Evolutionary conservation across 2,797 vertebrate species (phyloP).

Genomic region (Lateolabrax maculatus): DNA sequence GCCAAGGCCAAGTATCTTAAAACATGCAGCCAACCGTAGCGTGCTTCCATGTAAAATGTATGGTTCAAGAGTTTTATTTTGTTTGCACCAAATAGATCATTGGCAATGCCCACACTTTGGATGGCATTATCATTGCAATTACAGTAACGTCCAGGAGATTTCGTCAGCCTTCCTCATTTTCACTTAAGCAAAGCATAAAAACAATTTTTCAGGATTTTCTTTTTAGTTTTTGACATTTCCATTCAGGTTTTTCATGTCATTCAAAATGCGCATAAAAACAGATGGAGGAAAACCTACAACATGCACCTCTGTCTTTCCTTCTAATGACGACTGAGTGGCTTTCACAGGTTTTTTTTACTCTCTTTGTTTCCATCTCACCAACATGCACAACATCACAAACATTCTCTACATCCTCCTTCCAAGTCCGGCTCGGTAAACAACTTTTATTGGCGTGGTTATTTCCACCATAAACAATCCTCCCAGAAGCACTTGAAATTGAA

Average conservation of each 20-base stretch:
- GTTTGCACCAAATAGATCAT: no score
- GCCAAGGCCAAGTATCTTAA: not conserved
- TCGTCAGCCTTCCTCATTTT: no score
- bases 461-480: constrained; percentile 46
- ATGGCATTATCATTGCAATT: no score
- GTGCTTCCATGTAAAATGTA: no score
- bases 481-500: constrained; percentile 54
- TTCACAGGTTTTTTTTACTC: not conserved
- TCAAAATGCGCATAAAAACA: not conserved
- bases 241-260: not conserved
- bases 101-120: no score
- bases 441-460: constrained; percentile 39
- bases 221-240: not conserved
- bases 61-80: no score
- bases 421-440: constrained; percentile 31
- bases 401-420: constrained; percentile 29
- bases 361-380: constrained; percentile 34
- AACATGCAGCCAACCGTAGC: not conserved
- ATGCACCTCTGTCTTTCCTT: not conserved
- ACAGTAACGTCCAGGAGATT: no score
- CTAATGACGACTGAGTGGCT: constrained; percentile 3
- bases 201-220: not conserved
- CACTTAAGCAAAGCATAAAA: not conserved
- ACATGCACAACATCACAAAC: constrained; percentile 3
- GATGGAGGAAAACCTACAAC: not conserved